Base-by-base conservation (phyloP, 2,113 vertebrate species). In the Cranoglanis bouderius region DNA sequence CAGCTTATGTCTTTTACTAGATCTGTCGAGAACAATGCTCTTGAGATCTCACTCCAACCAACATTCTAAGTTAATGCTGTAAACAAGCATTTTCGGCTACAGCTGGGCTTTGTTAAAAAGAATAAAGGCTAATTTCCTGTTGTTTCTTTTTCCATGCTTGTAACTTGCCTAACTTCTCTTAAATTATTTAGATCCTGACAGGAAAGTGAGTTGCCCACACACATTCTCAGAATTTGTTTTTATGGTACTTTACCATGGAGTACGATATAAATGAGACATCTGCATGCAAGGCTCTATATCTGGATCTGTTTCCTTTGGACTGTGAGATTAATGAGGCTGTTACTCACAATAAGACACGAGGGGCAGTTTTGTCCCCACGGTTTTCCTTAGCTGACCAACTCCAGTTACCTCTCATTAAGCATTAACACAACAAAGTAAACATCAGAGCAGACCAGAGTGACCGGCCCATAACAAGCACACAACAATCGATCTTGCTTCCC, bases 401-500 rank as follows among this genome's bases (percentile, higher is more conserved):
- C 88, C 89, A 84, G 86, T 90, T 90, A 90, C 85, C 87, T 90
- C 65, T 90, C 57, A 84, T 92, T 91, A 90, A 90, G 91, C 92
- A 84, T 70, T 89, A 91, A 89, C 61, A 16, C 61, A 75, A 88
- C 91, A 90, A 86, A 84, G 88, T 88, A 85, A 90, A 90, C 93
- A 93, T 94, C 92, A 92, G 89, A 88, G 61, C 90, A 91, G 88
- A 85, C 32, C 61, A 82, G 90, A 85, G 32, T 86, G 40, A 77
- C 92, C 88, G 89, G 90, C 90, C 70, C 70, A 32, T 32, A 4
- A 86, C 90, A 51, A 75, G 19, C 75, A 63, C 75, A 26, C 85
- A 93, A 94, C 93, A 94, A 93, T 91, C 80, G 84, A 82, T 87
- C 85, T 88, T 90, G 92, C 94, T 93, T 92, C 90, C 92, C 85